phyloP scores from a whole-genome alignment of 2,113 vertebrate genomes.

The Narcine bancroftii region DNA sequence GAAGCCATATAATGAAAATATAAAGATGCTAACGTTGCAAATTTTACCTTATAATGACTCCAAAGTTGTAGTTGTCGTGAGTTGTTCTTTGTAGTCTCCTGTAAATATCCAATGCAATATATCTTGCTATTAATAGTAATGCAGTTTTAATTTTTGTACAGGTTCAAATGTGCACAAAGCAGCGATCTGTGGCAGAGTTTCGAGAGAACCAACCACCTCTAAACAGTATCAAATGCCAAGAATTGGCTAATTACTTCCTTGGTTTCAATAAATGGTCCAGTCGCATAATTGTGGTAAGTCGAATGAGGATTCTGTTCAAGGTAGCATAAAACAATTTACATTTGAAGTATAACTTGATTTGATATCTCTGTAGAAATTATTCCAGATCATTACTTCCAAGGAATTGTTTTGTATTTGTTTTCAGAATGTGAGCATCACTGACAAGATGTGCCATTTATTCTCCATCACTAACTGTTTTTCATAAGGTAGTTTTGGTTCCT shows the following conservation, averaged over 20 bases:
- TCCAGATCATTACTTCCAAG: too few relatives aligned
- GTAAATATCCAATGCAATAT: too few relatives aligned
- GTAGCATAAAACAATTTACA: background rate
- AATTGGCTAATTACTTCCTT: constrained; percentile 61
- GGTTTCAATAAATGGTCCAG: constrained; percentile 67
- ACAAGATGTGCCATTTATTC: too few relatives aligned
- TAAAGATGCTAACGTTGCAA: too few relatives aligned
- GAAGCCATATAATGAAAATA: too few relatives aligned
- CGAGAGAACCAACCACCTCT: constrained; percentile 43
- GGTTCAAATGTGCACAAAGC: constrained; percentile 51
- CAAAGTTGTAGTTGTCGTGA: background rate
- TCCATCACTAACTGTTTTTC: too few relatives aligned
- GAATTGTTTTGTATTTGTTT: too few relatives aligned
- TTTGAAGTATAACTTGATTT: too few relatives aligned
- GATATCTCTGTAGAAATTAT: background rate
- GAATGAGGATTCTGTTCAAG: background rate
- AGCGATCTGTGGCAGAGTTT: constrained; percentile 32
- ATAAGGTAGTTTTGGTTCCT: too few relatives aligned
- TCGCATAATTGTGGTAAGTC: constrained; percentile 56
- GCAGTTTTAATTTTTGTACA: constrained; percentile 37
- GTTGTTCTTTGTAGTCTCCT: too few relatives aligned
- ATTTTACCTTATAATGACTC: too few relatives aligned
- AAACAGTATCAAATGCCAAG: constrained; percentile 55
- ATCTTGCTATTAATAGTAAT: background rate
- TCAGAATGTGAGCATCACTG: too few relatives aligned